phyloP scores from a whole-genome alignment of 2,113 vertebrate species.

The Cephalopterus ornatus region DNA sequence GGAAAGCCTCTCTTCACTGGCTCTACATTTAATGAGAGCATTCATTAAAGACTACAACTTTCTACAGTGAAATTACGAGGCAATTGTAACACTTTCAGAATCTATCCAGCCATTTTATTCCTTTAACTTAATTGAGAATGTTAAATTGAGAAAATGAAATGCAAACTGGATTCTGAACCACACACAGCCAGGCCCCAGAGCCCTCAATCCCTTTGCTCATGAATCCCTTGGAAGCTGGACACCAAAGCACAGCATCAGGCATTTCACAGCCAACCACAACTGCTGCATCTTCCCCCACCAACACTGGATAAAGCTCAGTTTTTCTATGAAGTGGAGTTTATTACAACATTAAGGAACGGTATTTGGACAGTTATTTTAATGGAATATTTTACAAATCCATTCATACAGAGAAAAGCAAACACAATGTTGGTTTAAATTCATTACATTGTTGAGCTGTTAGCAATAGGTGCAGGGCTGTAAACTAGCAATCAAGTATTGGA shows the following conservation, averaged over 20 bases:
- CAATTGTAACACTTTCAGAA: not conserved
- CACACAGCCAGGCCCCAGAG: not conserved
- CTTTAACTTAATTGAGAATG: not conserved
- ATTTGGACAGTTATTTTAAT: slow-evolving; percentile 22
- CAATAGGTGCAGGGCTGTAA: slow-evolving; percentile 48
- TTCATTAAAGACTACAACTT: not conserved
- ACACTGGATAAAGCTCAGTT: not conserved
- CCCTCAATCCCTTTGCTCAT: not conserved
- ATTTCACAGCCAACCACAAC: not conserved
- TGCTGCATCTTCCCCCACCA: not conserved
- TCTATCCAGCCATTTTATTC: not conserved
- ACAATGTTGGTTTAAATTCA: slow-evolving; percentile 39
- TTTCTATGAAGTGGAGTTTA: slow-evolving; percentile 68
- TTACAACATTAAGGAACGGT: slow-evolving; percentile 56
- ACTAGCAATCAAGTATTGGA: slow-evolving; percentile 60
- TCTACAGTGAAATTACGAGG: not conserved
- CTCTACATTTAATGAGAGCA: not conserved
- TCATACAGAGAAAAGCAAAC: slow-evolving; percentile 53
- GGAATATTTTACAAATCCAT: slow-evolving; percentile 71
- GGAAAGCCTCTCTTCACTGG: not conserved
- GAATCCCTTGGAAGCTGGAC: not conserved
- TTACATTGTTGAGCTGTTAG: slow-evolving; percentile 65
- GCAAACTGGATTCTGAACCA: not conserved
- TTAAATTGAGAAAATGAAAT: not conserved
- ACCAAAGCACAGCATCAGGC: not conserved